Evolutionary conservation across 2,797 vertebrate genomes (phyloP).

Genomic region (Simalia tracyae): DNA sequence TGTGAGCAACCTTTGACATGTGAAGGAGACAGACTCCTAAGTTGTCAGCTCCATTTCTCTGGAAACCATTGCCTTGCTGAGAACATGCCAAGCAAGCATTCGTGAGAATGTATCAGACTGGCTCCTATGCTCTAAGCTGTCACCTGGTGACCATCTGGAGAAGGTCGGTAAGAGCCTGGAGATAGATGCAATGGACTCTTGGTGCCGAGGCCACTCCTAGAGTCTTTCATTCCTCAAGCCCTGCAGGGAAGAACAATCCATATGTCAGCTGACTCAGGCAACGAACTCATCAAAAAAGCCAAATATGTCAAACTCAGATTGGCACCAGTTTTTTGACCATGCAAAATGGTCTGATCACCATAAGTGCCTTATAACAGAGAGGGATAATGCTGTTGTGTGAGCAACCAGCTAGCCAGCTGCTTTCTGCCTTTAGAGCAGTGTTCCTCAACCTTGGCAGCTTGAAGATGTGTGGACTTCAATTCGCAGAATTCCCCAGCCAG

Average conservation of each 20-base stretch:
- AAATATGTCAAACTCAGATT: neutral
- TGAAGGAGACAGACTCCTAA: neutral
- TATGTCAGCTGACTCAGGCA: no score
- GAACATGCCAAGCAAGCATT: neutral
- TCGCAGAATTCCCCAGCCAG: no score
- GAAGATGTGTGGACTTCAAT: no score
- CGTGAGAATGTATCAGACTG: no score
- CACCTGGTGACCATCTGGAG: no score
- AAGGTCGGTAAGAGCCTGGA: neutral
- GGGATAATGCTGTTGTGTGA: neutral
- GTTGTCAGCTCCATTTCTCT: neutral
- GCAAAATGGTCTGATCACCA: neutral
- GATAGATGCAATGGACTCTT: neutral
- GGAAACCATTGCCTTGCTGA: neutral
- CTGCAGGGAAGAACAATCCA: no score
- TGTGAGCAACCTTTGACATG: neutral
- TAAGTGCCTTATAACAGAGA: neutral
- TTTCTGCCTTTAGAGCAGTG: neutral
- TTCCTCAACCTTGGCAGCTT: no score
- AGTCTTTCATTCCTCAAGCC: neutral
- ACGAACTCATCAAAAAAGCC: neutral
- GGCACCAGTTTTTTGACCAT: neutral
- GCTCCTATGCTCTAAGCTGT: neutral
- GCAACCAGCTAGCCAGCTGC: neutral
- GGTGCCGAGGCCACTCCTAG: no score